A percentile compares a stretch with the other conserved stretches of the same genome.
phyloP scores from a whole-genome alignment of 1,140 invertebrate species.

The Ceratoteleas bidentatus region DNA sequence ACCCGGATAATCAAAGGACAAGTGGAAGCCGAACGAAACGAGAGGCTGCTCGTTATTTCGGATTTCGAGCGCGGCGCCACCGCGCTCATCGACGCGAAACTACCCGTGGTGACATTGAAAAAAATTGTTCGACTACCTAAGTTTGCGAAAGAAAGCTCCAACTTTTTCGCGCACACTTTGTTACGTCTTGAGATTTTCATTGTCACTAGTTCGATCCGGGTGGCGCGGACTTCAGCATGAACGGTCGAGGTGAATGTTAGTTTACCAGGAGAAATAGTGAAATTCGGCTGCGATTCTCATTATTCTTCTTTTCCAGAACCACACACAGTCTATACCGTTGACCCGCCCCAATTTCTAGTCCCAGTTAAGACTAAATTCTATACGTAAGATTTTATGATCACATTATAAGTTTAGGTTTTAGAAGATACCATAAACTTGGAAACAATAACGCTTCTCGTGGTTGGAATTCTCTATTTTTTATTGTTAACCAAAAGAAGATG shows the following conservation, averaged over 20 bases:
- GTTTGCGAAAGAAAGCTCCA: slow-evolving; percentile 29
- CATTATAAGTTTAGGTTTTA: too few relatives aligned
- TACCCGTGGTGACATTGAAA: slow-evolving; percentile 30
- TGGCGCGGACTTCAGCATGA: slow-evolving; percentile 35
- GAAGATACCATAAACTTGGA: too few relatives aligned
- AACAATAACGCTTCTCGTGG: too few relatives aligned
- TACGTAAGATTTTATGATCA: slow-evolving; percentile 17
- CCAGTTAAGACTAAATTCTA: slow-evolving; percentile 18
- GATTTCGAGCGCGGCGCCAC: neutral
- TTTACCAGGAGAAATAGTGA: neutral
- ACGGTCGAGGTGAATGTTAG: slow-evolving; percentile 21
- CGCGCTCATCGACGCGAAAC: neutral
- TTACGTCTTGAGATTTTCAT: slow-evolving; percentile 34
- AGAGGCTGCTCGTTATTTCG: neutral
- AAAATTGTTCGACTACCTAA: slow-evolving; percentile 17
- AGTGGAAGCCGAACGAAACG: neutral
- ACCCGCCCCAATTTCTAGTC: slow-evolving; percentile 4
- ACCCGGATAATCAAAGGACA: slow-evolving; percentile 28
- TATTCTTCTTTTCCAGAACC: slow-evolving; percentile 16
- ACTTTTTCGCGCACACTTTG: slow-evolving; percentile 24
- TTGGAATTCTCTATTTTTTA: too few relatives aligned
- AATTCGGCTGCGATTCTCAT: neutral
- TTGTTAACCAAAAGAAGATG: neutral
- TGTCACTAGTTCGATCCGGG: slow-evolving; percentile 41
- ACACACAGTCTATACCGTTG: slow-evolving; percentile 1